Evolutionary conservation across 1,140 invertebrate genomes (phyloP).

Genomic region (Rhysida immarginata): DNA sequence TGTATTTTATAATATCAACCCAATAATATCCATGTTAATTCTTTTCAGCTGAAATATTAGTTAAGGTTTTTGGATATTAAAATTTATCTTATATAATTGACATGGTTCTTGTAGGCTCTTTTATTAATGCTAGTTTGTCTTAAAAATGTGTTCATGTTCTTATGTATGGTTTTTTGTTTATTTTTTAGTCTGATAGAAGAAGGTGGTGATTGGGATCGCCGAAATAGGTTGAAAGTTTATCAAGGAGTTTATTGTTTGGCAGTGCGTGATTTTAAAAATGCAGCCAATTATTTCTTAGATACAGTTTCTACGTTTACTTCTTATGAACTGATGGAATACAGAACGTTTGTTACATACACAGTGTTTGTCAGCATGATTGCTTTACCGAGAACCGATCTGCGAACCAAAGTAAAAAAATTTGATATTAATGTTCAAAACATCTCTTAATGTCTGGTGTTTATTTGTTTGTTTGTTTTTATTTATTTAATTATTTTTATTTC

Average conservation of each 20-base stretch:
- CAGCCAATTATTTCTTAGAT: slow-evolving; percentile 88
- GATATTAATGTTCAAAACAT: no score
- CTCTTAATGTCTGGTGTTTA: no score
- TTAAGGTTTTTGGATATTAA: no score
- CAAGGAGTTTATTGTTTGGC: slow-evolving; percentile 88
- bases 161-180: slow-evolving; percentile 4
- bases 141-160: no score
- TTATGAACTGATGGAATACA: slow-evolving; percentile 96
- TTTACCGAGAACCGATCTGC: slow-evolving; percentile 59
- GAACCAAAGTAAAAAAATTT: slow-evolving; percentile 58
- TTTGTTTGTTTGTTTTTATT: no score
- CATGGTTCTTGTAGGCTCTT: no score
- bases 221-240: slow-evolving; percentile 85
- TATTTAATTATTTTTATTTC: no score
- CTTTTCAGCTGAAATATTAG: no score
- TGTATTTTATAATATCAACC: no score
- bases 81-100: no score
- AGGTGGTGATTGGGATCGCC: slow-evolving; percentile 97
- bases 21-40: no score
- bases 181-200: slow-evolving; percentile 70
- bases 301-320: slow-evolving; percentile 99
- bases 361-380: slow-evolving; percentile 76
- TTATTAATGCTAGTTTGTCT: no score
- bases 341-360: slow-evolving; percentile 76
- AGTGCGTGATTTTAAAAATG: slow-evolving; percentile 88